Conservation (phyloP, 2,888 invertebrate genomes). For the Zaprionus obscuricornis region DNA sequence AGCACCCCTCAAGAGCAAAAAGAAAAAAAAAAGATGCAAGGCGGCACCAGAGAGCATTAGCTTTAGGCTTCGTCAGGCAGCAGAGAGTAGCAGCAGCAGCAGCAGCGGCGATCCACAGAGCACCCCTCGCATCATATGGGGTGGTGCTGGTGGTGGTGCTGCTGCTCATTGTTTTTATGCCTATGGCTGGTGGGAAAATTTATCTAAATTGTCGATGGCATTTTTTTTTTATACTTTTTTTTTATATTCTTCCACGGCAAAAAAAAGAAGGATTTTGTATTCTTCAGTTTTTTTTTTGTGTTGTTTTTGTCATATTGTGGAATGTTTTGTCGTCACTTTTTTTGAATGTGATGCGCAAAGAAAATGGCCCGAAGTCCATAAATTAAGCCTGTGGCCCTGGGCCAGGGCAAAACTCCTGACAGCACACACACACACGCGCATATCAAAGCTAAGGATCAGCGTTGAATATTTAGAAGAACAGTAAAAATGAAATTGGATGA, state of each 20-base stretch:
- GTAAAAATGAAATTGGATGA: conserved; percentile 80
- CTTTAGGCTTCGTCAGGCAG: conserved; percentile 27
- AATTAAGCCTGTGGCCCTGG: conserved; percentile 65
- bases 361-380: conserved; percentile 80
- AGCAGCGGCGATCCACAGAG: conserved; percentile 6
- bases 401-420: conserved; percentile 60
- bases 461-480: conserved; percentile 51
- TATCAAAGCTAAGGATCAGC: conserved; percentile 59
- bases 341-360: conserved; percentile 53
- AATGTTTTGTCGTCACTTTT: conserved; percentile 83
- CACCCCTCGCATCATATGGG: conserved; percentile 59
- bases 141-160: conserved; percentile 51
- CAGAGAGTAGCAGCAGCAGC: background rate
- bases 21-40: no score
- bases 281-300: conserved; percentile 47
- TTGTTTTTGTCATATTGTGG: conserved; percentile 81
- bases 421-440: no score
- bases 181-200: conserved; percentile 82
- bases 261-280: conserved; percentile 70
- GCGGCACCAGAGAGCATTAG: conserved; percentile 17
- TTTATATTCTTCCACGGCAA: conserved; percentile 40
- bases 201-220: conserved; percentile 80
- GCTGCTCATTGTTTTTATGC: conserved; percentile 65
- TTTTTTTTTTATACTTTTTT: conserved; percentile 49
- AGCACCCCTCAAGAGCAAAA: conserved; percentile 58